These are phyloP conservation scores for Plemyria rubiginata DNA, from an alignment of 2,888 invertebrate species.

Conservation along the genomic window DNA sequence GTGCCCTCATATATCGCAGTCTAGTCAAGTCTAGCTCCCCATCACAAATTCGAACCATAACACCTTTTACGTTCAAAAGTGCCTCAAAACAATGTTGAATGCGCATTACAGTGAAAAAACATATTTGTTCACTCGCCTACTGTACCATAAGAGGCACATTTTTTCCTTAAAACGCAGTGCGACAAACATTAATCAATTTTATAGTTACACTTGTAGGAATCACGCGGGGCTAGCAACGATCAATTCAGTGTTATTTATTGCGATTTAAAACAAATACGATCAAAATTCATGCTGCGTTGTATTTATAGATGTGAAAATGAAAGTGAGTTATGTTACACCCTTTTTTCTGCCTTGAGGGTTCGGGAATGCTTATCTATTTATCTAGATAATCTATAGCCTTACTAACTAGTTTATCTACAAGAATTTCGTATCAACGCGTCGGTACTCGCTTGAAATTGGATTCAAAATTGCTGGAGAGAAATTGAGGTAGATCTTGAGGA, in stretches of 20 bases:
- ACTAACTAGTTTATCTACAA: conserved; percentile 11
- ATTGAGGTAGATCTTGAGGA: conserved; percentile 36
- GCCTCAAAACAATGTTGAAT: conserved; percentile 13
- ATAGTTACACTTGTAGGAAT: conserved; percentile 62
- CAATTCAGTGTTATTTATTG: conserved; percentile 64
- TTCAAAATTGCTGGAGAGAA: conserved; percentile 46
- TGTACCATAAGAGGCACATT: conserved; percentile 45
- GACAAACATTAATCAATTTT: conserved; percentile 72
- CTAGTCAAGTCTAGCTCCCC: not conserved
- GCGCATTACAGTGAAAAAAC: conserved; percentile 32
- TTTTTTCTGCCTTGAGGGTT: conserved; percentile 20
- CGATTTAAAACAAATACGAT: conserved; percentile 72
- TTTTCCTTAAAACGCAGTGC: conserved; percentile 42
- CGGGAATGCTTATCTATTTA: conserved; percentile 1
- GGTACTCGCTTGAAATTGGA: conserved; percentile 30
- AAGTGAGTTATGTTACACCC: conserved; percentile 41
- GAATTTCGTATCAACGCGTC: conserved; percentile 9
- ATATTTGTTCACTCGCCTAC: conserved; percentile 46
- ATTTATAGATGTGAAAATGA: conserved; percentile 52
- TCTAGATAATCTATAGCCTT: conserved; percentile 5
- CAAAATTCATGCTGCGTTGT: conserved; percentile 64
- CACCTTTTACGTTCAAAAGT: conserved; percentile 29
- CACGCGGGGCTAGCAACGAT: conserved; percentile 64
- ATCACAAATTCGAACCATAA: conserved; percentile 25
- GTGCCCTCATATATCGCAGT: not conserved